Evolutionary conservation across 1,140 invertebrate genomes (phyloP), one percentile per base, ranked within the genome.

Genomic region (Nasonia longicornis): DNA sequence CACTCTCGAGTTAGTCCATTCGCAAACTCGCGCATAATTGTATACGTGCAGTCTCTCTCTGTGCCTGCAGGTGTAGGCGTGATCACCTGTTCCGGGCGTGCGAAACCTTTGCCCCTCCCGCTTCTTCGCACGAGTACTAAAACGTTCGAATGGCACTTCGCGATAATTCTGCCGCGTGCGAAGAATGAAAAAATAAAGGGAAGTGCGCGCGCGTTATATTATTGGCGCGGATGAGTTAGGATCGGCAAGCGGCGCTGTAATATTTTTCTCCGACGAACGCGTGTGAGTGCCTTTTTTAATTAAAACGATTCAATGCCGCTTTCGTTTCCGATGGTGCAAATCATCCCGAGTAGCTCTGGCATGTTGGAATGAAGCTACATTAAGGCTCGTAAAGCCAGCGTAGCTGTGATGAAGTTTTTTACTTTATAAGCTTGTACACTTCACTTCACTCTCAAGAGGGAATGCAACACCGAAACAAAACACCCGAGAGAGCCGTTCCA

Each of bases 31-130:
- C 48, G 45, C 14, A 42, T 71, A 77, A 76, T 70, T 75, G 64
- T 63, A 73, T 52, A 63, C 31, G 38, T n/a, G 71, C 58, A 22
- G n/a, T 35, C 48, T 71, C 52, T 58, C 45, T 48, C 45, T 48
- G 3, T 70, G 70, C 70, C 70, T 42, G 83, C 85, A 85, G 84
- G 85, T 86, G 88, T 89, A 84, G 87, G 86, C 86, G 86, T 86
- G 85, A 87, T 88, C 87, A 89, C 87, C 87, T 89, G 88, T 85
- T 86, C 85, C 22, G 74, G 76, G 45, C 71, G 81, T 38, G 72
- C 35, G 73, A 86, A 86, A 77, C 67, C 48, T 69, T 80, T 79
- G 83, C 84, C 81, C 83, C 83, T 83, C 83, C 75, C 42, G 72
- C 42, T 45, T 6, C 16, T 42, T 38, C 70, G 38, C 52, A 16